Evolutionary conservation across 2,888 invertebrate species (phyloP).

Genomic region (Charanyca ferruginea): DNA sequence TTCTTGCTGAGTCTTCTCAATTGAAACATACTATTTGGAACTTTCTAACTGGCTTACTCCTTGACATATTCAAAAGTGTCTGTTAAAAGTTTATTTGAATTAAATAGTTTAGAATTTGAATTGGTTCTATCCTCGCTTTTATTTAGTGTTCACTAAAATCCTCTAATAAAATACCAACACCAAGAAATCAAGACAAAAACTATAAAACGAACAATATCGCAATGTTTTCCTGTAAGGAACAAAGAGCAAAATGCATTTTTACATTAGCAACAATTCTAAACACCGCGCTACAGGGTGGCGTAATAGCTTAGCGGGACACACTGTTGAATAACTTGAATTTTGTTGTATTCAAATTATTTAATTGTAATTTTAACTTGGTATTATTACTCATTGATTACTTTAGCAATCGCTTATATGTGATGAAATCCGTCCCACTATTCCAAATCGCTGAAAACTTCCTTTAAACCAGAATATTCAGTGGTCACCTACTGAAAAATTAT

Average conservation of each 20-base stretch:
- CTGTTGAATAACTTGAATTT: constrained; percentile 40
- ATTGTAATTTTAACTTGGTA: background rate
- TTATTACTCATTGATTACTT: too few species aligned
- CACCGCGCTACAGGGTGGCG: constrained; percentile 72
- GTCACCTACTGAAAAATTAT: too few species aligned
- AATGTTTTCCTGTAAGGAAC: constrained; percentile 59
- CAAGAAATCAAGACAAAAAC: constrained; percentile 3
- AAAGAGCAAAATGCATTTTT: constrained; percentile 79
- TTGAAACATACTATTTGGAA: too few species aligned
- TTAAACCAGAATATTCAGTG: too few species aligned
- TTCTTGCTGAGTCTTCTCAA: too few species aligned
- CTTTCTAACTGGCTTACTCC: too few species aligned
- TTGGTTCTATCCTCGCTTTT: background rate
- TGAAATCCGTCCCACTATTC: too few species aligned
- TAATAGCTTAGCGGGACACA: constrained; percentile 77
- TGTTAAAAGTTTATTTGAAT: too few species aligned
- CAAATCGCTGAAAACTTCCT: too few species aligned
- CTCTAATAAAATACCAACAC: background rate
- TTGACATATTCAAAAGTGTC: too few species aligned
- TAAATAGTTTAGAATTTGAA: too few species aligned
- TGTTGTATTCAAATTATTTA: background rate
- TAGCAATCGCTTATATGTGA: too few species aligned
- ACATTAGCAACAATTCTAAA: constrained; percentile 82
- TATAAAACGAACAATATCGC: constrained; percentile 27
- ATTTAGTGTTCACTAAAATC: background rate